These are phyloP conservation scores for Sardina pilchardus DNA, from an alignment of 2,113 vertebrate genomes.

Conservation along the genomic window DNA sequence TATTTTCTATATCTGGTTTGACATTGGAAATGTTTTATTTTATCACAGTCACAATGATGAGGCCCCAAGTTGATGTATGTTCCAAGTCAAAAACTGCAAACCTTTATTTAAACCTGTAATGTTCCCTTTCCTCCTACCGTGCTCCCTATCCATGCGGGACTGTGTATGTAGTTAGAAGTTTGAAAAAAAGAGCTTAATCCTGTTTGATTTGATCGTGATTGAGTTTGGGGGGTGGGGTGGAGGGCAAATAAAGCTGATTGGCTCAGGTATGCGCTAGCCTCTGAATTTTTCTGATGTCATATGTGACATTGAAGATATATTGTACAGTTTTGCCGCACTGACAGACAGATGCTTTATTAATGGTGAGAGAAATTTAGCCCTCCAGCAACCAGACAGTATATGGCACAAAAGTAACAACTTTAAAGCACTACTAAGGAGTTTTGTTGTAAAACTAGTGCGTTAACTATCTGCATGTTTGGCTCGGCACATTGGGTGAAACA, in stretches of 20 bases:
- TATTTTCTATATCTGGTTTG: not conserved
- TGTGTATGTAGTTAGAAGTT: constrained; percentile 13
- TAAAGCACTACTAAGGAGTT: too few relatives aligned
- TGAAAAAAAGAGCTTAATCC: constrained; percentile 10
- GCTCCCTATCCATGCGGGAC: not conserved
- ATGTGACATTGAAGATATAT: too few relatives aligned
- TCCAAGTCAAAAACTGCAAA: not conserved
- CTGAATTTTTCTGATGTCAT: not conserved
- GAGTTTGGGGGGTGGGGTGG: not conserved
- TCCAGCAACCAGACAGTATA: too few relatives aligned
- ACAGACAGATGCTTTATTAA: too few relatives aligned
- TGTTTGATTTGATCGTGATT: not conserved
- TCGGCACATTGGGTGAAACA: too few relatives aligned
- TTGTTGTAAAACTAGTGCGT: too few relatives aligned
- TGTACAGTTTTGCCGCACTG: too few relatives aligned
- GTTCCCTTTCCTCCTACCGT: not conserved
- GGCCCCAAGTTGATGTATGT: not conserved
- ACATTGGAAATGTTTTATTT: not conserved
- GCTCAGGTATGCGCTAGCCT: not conserved
- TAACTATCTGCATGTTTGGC: too few relatives aligned
- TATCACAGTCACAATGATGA: not conserved
- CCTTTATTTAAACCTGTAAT: constrained; percentile 7
- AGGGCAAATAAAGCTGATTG: constrained; percentile 3
- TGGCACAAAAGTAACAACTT: too few relatives aligned
- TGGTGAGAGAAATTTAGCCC: too few relatives aligned